Evolutionary conservation across 1,140 invertebrate species (phyloP).

Genomic region (Lycorma delicatula): DNA sequence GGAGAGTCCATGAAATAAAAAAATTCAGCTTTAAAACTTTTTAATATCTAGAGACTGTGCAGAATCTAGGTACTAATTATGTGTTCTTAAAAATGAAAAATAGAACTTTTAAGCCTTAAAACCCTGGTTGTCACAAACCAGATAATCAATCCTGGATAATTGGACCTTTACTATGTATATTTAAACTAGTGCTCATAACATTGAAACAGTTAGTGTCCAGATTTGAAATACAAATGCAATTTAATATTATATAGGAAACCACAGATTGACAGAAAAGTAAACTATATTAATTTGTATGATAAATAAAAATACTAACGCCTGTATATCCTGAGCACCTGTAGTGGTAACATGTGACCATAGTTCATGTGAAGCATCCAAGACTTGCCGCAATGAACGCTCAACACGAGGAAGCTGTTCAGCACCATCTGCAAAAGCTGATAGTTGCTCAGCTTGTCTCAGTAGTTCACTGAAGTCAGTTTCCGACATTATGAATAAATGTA

Average conservation of each 20-base stretch:
- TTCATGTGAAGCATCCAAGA: conserved; percentile 84
- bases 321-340: conserved; percentile 75
- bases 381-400: conserved; percentile 82
- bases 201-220: neutral
- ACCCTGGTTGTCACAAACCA: neutral
- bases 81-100: too few species aligned
- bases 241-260: neutral
- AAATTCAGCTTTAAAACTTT: too few species aligned
- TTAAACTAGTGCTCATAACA: neutral
- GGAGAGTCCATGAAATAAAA: too few species aligned
- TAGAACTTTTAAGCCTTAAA: too few species aligned
- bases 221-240: neutral
- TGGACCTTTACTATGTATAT: neutral
- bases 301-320: conserved; percentile 63
- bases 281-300: conserved; percentile 1
- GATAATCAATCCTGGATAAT: neutral
- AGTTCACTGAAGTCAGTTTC: conserved; percentile 83
- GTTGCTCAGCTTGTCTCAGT: conserved; percentile 80
- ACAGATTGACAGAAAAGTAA: neutral
- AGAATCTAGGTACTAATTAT: too few species aligned
- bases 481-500: too few species aligned
- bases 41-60: too few species aligned
- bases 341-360: conserved; percentile 70
- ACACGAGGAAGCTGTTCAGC: conserved; percentile 74
- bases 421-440: conserved; percentile 80